These are phyloP conservation scores for Petrocephalus sullivani DNA, from an alignment of 2,797 vertebrate species.

Conservation along the genomic window DNA sequence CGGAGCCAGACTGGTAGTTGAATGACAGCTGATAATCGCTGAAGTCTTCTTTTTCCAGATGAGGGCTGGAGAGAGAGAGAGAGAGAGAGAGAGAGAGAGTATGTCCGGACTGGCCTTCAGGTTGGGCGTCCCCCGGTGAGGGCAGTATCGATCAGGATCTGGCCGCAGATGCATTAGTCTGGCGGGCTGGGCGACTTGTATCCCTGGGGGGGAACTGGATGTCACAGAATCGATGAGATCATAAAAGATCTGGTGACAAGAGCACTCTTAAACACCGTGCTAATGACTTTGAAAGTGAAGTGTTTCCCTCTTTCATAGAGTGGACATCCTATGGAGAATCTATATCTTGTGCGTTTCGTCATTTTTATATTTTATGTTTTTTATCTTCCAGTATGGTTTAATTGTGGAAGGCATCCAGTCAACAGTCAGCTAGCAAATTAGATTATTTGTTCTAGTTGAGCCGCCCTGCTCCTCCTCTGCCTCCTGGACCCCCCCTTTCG, in stretches of 20 bases:
- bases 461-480: background rate
- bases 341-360: background rate
- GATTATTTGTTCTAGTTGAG: background rate
- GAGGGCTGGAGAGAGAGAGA: too few species aligned
- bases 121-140: background rate
- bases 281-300: background rate
- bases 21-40: background rate
- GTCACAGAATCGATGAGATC: background rate
- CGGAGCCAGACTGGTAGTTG: background rate
- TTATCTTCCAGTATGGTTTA: background rate
- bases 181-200: background rate
- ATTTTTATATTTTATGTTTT: background rate
- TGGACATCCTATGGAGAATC: background rate
- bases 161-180: background rate
- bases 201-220: background rate
- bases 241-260: background rate
- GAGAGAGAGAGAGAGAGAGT: background rate
- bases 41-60: too few species aligned
- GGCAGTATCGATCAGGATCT: background rate
- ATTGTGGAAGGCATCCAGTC: background rate
- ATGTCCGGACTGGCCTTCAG: background rate
- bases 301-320: background rate
- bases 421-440: background rate
- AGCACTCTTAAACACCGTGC: background rate
- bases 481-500: background rate